Evolutionary conservation across 2,888 invertebrate genomes (phyloP), one percentile per base, ranked within the genome.

Genomic region (Spisula solida): DNA sequence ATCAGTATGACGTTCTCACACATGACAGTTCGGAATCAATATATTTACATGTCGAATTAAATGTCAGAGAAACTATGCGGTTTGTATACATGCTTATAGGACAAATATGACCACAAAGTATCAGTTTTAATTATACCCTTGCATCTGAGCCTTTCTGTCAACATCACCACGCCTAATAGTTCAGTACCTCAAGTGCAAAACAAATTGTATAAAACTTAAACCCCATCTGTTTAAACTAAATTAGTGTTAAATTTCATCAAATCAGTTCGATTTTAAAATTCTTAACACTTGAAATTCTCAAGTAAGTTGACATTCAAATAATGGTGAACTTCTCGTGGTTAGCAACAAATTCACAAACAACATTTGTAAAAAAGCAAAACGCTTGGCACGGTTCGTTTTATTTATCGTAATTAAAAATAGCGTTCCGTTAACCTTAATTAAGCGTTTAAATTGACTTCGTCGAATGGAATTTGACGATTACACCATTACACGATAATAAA

Each of bases 161-260:
- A 85, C 79, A 85, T 41, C 8, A 78, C 29, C 78, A 85, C 85
- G 29, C 85, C 85, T 85, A 41, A 4, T 31, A 16, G 8, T 29
- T 55, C 41, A 10, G 31, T 10, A n/a, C 51, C 20, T 85, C 47
- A 79, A 85, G 85, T 56, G 85, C 51, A 29, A 34, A n/a, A 56
- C 85, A 85, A 85, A 85, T 78, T 79, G 14, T 0, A 0, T 20
- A n/a, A 55, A 56, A n/a, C 14, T 29, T 47, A 70, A 47, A 66
- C 31, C 48, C 48, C 16, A 56, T 16, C 41, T 79, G 34, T 48
- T n/a, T 51, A 85, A 85, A 85, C 78, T 55, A 79, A 55, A 56
- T 79, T 34, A 85, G 56, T 56, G n/a, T 79, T 51, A 29, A 29
- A 79, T 85, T 85, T 41, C 85, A 79, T 78, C 56, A 31, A 75